Evolutionary conservation across 1,140 invertebrate genomes (phyloP), one percentile per base, ranked within the genome.

Genomic region (Marisa cornuarietis): DNA sequence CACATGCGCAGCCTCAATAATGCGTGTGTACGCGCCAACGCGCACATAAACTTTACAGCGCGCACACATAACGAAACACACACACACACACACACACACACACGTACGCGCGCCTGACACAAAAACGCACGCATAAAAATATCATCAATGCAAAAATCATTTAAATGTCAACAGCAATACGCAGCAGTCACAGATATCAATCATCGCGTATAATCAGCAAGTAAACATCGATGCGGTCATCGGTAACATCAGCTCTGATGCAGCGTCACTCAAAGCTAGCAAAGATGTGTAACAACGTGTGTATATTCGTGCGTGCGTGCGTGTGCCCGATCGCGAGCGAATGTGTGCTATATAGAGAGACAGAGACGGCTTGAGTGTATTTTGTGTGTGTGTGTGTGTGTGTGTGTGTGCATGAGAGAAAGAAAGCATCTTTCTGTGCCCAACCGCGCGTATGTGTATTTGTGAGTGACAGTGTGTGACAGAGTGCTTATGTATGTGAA

Each of bases 371-470:
- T 42, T 42, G 31, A 42, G 31, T 42, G 31, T 1, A 42, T 42
- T 82, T 63, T 78, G 71, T 81, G 71, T 81, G 71, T 82, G 71
- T 77, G 68, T 82, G 77, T 82, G 73, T 74, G 79, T 77, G n/a
- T n/a, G n/a, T n/a, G n/a, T n/a, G n/a, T n/a, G n/a, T n/a, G n/a
- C n/a, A n/a, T 77, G 74, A 42, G 31, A 42, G 31, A 42, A 6
- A 42, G 1, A 42, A 42, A 6, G 31, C 31, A 42, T 42, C 31
- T 42, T n/a, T n/a, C n/a, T n/a, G n/a, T n/a, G n/a, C n/a, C n/a
- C n/a, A n/a, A n/a, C n/a, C n/a, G n/a, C n/a, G n/a, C n/a, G n/a
- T n/a, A n/a, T n/a, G n/a, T n/a, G n/a, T n/a, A n/a, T n/a, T n/a
- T n/a, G n/a, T n/a, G n/a, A n/a, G n/a, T n/a, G n/a, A n/a, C n/a